Evolutionary conservation across 2,888 invertebrate genomes (phyloP), one percentile per base, ranked within the genome.

Genomic region (Athalia circularis): DNA sequence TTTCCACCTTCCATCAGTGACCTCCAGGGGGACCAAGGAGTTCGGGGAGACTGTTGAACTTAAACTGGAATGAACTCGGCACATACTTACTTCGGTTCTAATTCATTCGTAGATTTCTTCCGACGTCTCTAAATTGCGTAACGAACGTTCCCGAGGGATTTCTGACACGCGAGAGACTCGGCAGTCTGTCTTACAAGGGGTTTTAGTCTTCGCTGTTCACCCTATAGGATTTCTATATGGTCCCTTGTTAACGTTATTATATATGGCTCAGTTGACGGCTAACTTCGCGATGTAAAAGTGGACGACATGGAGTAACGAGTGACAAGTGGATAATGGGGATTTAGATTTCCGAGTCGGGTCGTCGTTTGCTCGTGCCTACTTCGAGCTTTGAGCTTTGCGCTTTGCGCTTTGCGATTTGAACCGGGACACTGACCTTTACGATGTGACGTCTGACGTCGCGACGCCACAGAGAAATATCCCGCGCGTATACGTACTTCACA

Each of bases 301-400:
- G 57, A n/a, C 70, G 70, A 70, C 54, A 54, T 54, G 70, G 3
- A 43, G 57, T 70, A 70, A 70, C 52, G 57, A 70, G 70, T 70
- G 70, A 70, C 70, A 70, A 70, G 70, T 70, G 70, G 70, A 70
- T 70, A 70, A 70, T 70, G 54, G 70, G 70, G 70, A 70, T 70
- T 70, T 57, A 43, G 70, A 70, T 70, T 68, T 70, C 70, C 57
- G 70, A 70, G 70, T 54, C 54, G 54, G 43, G 6, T 70, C 57
- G 5, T n/a, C n/a, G 54, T 15, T 70, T 57, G 54, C 70, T 70
- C 70, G 54, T 54, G 70, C 50, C 54, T 54, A 45, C 50, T 70
- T 7, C 54, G 6, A 54, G 70, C 54, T 70, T 67, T 67, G 48
- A 67, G 67, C 67, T 67, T 47, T 50, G 15, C 13, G 67, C 67